Evolutionary conservation across 2,113 vertebrate species (phyloP).

Genomic region (Microcebus griseorufus): DNA sequence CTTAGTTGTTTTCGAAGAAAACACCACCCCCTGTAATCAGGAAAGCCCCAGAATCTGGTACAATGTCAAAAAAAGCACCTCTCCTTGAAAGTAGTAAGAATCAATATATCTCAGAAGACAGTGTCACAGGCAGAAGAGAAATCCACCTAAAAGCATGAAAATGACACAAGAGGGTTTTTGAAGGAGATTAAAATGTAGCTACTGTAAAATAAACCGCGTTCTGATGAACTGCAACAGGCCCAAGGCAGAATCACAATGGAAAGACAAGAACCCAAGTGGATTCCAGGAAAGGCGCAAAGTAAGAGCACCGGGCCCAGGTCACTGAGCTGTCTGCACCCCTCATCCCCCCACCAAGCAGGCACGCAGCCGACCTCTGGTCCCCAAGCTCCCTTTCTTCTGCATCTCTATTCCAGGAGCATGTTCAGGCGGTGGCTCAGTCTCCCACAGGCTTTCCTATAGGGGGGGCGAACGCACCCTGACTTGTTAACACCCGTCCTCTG

Average conservation of each 20-base stretch:
- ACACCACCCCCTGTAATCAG: not conserved
- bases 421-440: not conserved
- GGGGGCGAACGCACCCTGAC: not conserved
- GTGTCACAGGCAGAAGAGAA: not conserved
- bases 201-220: not conserved
- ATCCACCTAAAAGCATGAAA: not conserved
- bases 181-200: not conserved
- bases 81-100: not conserved
- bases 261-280: not conserved
- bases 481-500: no score
- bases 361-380: not conserved
- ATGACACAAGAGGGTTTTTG: not conserved
- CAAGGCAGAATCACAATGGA: not conserved
- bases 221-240: not conserved
- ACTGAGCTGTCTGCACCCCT: not conserved
- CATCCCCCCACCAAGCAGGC: not conserved
- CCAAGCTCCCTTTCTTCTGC: not conserved
- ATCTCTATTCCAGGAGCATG: not conserved
- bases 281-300: not conserved
- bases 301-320: accelerated
- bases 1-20: not conserved
- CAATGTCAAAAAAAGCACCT: not conserved
- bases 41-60: not conserved
- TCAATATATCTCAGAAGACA: not conserved
- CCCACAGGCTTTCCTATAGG: not conserved